Evolutionary conservation across 2,113 vertebrate species (phyloP).

Genomic region (Phocoena sinus): DNA sequence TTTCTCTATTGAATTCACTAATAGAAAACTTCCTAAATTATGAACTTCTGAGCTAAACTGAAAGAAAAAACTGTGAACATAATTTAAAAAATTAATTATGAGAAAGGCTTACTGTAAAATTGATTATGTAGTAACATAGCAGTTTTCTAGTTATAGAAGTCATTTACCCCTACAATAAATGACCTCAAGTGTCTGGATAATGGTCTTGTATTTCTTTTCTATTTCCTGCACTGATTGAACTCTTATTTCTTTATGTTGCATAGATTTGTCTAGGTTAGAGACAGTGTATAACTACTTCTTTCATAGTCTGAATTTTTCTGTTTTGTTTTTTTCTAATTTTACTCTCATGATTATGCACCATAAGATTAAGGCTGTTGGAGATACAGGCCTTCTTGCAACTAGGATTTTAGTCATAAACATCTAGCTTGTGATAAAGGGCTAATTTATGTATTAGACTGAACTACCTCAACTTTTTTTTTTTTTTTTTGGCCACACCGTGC

Average conservation of each 20-base stretch:
- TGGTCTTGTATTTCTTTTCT: not conserved
- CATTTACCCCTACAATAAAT: not conserved
- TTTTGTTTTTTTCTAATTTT: not conserved
- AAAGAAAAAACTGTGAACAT: not conserved
- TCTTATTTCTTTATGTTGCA: not conserved
- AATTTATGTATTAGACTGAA: not conserved
- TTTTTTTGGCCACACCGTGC: not conserved
- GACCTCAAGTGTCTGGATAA: not conserved
- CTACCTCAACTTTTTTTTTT: not conserved
- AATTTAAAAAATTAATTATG: not conserved
- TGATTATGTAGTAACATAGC: not conserved
- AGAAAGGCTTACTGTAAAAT: not conserved
- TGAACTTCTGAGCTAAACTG: not conserved
- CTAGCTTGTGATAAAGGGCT: not conserved
- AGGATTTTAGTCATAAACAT: not conserved
- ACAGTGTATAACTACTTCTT: not conserved
- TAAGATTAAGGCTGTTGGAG: not conserved
- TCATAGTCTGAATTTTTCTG: not conserved
- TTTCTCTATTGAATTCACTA: not conserved
- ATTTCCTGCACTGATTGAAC: not conserved
- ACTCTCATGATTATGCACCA: not conserved
- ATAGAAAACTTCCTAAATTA: not conserved
- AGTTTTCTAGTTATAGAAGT: not conserved
- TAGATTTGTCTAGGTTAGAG: not conserved
- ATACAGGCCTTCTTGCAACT: not conserved